These are phyloP conservation scores for Zootoca vivipara DNA, from an alignment of 2,113 vertebrate genomes.

Conservation along the genomic window DNA sequence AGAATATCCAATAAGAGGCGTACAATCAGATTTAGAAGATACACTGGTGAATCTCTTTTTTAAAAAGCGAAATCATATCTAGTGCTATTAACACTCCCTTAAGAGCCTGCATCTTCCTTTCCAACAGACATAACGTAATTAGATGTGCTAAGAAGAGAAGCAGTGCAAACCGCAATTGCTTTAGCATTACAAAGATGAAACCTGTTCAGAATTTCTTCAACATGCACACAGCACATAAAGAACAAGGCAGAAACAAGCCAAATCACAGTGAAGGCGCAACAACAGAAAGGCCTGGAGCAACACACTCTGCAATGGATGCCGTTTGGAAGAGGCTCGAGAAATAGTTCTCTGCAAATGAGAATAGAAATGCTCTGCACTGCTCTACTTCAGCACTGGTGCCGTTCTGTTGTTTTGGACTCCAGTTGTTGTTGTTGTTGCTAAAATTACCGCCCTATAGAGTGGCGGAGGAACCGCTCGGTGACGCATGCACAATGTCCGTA, in stretches of 20 bases:
- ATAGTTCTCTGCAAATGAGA: background rate
- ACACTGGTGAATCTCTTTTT: conserved; percentile 30
- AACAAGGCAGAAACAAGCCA: background rate
- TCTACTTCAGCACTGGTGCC: background rate
- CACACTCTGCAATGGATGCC: background rate
- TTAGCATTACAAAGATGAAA: conserved; percentile 23
- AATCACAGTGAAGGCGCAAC: background rate
- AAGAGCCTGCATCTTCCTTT: conserved; percentile 3
- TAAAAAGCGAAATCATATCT: conserved; percentile 53
- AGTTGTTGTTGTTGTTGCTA: no score
- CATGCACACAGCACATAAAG: background rate
- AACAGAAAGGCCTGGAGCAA: background rate
- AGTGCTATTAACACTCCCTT: conserved; percentile 32
- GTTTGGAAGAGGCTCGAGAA: background rate
- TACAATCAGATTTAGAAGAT: conserved; percentile 21
- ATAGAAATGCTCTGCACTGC: background rate
- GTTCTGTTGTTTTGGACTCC: background rate
- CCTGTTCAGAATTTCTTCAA: background rate
- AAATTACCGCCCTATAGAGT: no score
- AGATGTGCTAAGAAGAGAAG: conserved; percentile 36
- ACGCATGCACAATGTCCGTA: no score
- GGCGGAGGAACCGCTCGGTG: no score
- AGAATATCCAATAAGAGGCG: conserved; percentile 2
- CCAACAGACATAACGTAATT: conserved; percentile 21
- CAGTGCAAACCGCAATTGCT: conserved; percentile 27